Base-by-base conservation (phyloP, 1,140 invertebrate genomes). In the Subanguina moxae region DNA sequence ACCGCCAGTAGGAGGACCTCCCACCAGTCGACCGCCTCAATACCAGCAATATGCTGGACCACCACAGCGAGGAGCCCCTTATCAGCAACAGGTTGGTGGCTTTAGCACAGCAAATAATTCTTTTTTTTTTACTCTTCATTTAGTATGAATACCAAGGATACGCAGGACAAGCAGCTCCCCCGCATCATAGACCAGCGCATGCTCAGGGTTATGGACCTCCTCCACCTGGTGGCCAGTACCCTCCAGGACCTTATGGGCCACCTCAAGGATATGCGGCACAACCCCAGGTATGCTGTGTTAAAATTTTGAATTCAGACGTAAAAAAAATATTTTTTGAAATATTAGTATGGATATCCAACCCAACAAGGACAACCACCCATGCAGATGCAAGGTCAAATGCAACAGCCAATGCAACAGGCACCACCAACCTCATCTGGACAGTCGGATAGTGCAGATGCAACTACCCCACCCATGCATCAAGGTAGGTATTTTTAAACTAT, bases 331-430 rank as follows among this genome's bases (percentile, higher is more conserved):
- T n/a, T n/a, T 11, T 38, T 38, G 32, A 38, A 38, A 38, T 64
- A 32, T 23, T 52, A 65, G 21, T 64, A 74, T n/a, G 71, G 43
- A 28, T 73, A 65, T 27, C 75, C 67, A 43, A 61, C 61, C 8
- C 73, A 75, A 32, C 64, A 65, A 30, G 30, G 32, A 48, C 32
- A 38, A 38, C 67, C 64, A 64, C 74, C 65, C 1, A 56, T 56
- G n/a, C 71, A 66, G 32, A 58, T 30, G 25, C 71, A 30, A 17
- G 27, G 72, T 19, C 71, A 72, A 43, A 30, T 43, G 27, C 28
- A 68, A 25, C 61, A 66, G 21, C 48, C 68, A 48, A 48, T 57
- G 23, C 61, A 71, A 52, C 32, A 38, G 32, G 32, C 32, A 65
- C 25, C 59, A 32, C 17, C 62, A 52, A 58, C 57, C 38, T 21